A percentile compares a stretch with the other conserved stretches of the same genome.
These are phyloP conservation scores for Sitobion miscanthi DNA, from an alignment of 1,140 invertebrate genomes.

Conservation along the genomic window DNA sequence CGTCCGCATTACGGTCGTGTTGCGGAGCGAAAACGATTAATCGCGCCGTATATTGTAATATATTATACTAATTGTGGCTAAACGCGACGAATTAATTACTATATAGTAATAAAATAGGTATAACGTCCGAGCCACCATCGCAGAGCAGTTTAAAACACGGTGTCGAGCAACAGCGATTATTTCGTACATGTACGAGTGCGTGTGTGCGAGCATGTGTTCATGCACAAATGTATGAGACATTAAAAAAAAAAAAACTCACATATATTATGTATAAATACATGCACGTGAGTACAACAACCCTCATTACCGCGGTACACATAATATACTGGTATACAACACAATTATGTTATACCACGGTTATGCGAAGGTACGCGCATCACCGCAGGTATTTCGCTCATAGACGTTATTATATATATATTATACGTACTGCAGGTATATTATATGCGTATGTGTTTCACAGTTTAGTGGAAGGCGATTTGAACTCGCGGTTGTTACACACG, in stretches of 20 bases:
- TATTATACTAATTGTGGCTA: neutral
- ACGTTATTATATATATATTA: neutral
- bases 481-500: neutral
- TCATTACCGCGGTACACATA: neutral
- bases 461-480: neutral
- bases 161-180: neutral
- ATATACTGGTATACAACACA: neutral
- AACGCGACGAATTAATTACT: neutral
- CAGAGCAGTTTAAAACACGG: neutral
- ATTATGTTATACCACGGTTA: neutral
- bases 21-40: neutral
- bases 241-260: neutral
- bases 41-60: neutral
- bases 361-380: neutral
- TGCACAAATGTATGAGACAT: neutral
- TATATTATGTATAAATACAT: neutral
- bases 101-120: neutral
- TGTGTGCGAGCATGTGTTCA: neutral
- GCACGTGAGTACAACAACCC: neutral
- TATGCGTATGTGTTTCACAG: neutral
- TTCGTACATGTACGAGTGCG: neutral
- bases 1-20: neutral
- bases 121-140: neutral
- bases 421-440: neutral
- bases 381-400: constrained; percentile 6